A percentile compares a stretch with the other conserved stretches of the same genome.
Conservation (phyloP, 2,113 vertebrate species). For the Eclectus roratus region DNA sequence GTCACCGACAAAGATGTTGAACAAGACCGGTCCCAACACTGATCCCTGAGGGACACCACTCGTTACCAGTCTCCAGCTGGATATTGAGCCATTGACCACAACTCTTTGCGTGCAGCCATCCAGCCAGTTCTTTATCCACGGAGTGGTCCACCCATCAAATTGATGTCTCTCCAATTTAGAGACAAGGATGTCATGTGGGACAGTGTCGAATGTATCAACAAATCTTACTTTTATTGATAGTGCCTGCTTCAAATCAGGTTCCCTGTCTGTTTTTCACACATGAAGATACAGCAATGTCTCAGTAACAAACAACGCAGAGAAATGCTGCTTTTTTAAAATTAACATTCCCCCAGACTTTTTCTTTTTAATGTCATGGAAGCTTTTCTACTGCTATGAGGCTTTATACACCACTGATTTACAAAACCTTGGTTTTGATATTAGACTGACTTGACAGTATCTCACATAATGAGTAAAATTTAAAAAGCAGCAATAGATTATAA, state of each 20-base stretch:
- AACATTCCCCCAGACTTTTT: not conserved
- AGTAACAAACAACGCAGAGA: not conserved
- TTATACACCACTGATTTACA: not conserved
- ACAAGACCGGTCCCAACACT: no score
- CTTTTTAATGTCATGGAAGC: not conserved
- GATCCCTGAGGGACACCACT: no score
- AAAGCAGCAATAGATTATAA: not conserved
- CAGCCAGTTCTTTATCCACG: no score
- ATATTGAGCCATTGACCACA: no score
- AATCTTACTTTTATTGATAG: constrained; percentile 16
- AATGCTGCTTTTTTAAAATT: constrained; percentile 33
- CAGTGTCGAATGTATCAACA: not conserved
- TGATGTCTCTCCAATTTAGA: no score
- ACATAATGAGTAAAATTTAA: not conserved
- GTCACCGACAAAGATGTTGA: no score
- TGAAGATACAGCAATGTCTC: not conserved
- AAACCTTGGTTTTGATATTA: constrained; percentile 7
- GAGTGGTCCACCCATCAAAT: no score
- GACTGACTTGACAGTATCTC: constrained; percentile 19
- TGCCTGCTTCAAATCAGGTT: not conserved
- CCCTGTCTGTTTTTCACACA: not conserved
- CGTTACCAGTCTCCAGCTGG: no score
- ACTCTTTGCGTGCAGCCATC: no score
- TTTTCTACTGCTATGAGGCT: not conserved
- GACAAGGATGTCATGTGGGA: no score